Evolutionary conservation across 2,888 invertebrate genomes (phyloP).

Genomic region (Chrysotoxum bicinctum): DNA sequence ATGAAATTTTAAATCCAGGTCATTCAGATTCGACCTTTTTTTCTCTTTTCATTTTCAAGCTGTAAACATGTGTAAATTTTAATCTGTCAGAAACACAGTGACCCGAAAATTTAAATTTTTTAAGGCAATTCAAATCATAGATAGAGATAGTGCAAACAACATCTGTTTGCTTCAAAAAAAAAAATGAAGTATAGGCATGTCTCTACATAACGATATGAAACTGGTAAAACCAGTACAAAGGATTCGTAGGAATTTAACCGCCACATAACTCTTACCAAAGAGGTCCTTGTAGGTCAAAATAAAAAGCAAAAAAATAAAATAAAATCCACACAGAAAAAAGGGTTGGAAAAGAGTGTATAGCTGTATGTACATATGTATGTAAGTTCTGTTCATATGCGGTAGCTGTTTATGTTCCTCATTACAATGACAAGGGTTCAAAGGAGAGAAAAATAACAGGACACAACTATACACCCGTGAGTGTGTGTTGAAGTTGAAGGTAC

Average conservation of each 20-base stretch:
- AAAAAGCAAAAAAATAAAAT: constrained; percentile 37
- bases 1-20: not conserved
- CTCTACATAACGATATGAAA: not conserved
- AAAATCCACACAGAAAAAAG: constrained; percentile 23
- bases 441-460: constrained; percentile 13
- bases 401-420: constrained; percentile 56
- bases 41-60: not conserved
- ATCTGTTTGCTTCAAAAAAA: constrained; percentile 4
- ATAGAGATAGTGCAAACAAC: constrained; percentile 21
- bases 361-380: no score
- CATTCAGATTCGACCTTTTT: constrained; percentile 1
- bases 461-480: constrained; percentile 14
- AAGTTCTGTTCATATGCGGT: constrained; percentile 20
- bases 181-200: no score
- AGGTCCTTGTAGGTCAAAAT: constrained; percentile 69
- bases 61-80: constrained; percentile 16
- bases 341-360: constrained; percentile 36
- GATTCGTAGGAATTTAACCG: constrained; percentile 68
- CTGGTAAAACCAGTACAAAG: constrained; percentile 60
- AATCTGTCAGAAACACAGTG: constrained; percentile 19
- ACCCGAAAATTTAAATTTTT: constrained; percentile 9
- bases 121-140: constrained; percentile 16
- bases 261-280: constrained; percentile 47
- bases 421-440: constrained; percentile 68
- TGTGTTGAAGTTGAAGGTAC: constrained; percentile 5